These are phyloP conservation scores for Thysanoteuthis rhombus DNA, from an alignment of 2,888 invertebrate species.

Conservation along the genomic window DNA sequence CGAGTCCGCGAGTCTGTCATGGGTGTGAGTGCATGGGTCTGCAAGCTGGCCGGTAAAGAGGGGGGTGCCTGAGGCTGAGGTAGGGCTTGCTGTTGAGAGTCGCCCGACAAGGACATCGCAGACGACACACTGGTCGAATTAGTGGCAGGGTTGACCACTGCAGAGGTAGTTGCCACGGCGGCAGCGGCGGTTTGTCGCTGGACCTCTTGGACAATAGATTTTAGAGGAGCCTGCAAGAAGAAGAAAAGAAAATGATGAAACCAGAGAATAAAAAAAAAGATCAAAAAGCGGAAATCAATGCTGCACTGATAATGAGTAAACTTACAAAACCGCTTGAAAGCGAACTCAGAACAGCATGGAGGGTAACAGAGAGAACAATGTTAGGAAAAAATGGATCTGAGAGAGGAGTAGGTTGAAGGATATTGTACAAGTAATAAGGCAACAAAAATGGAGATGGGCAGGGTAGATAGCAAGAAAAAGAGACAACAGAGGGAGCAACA, in stretches of 20 bases:
- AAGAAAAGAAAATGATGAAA: neutral
- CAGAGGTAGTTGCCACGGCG: neutral
- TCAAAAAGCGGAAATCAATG: neutral
- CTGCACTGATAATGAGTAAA: too few species aligned
- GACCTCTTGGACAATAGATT: conserved; percentile 18
- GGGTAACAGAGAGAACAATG: too few species aligned
- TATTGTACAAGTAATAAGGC: too few species aligned
- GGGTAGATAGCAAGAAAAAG: too few species aligned
- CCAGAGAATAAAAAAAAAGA: neutral
- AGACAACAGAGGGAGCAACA: too few species aligned
- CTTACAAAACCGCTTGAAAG: too few species aligned
- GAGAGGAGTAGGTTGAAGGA: too few species aligned
- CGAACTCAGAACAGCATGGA: too few species aligned
- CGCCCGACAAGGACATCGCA: conserved; percentile 14
- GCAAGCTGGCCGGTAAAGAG: conserved; percentile 19
- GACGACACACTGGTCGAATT: conserved; percentile 14
- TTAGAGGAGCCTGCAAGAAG: conserved; percentile 30
- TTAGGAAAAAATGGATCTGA: too few species aligned
- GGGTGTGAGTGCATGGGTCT: conserved; percentile 27
- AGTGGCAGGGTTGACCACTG: neutral
- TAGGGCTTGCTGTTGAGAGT: neutral
- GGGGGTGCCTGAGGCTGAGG: conserved; percentile 16
- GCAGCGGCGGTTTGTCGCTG: conserved; percentile 29
- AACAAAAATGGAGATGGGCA: too few species aligned
- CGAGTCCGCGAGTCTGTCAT: conserved; percentile 15